Evolutionary conservation across 2,113 vertebrate species (phyloP).

Genomic region (Heterochromis multidens): DNA sequence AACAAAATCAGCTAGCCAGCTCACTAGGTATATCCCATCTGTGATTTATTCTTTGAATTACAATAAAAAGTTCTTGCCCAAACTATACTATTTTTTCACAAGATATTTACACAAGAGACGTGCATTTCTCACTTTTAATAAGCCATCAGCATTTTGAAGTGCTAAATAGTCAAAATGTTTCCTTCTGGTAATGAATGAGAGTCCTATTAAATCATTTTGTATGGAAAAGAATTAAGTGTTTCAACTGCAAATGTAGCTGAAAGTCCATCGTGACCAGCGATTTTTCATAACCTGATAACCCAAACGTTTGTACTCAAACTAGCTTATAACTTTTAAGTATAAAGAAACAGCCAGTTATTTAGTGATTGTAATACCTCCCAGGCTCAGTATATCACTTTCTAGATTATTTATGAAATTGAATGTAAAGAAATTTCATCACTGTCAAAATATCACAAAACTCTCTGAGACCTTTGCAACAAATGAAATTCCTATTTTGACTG

Average conservation of each 20-base stretch:
- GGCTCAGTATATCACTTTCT: neutral
- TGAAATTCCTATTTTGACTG: neutral
- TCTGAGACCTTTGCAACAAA: neutral
- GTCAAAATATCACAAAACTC: neutral
- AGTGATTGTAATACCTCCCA: neutral
- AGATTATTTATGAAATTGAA: neutral
- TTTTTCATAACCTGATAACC: neutral
- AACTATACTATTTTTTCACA: neutral
- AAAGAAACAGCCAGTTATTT: neutral
- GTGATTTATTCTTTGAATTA: conserved; percentile 71
- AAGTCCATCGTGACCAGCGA: too few species aligned
- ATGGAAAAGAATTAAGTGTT: too few species aligned
- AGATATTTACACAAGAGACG: neutral
- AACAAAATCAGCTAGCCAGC: conserved; percentile 88
- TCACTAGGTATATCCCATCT: conserved; percentile 74
- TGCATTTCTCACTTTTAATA: neutral
- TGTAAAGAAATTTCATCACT: neutral
- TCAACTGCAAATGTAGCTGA: too few species aligned
- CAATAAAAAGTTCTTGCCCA: neutral
- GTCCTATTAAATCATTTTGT: too few species aligned
- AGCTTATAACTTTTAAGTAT: neutral
- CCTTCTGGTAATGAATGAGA: too few species aligned
- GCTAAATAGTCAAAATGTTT: neutral
- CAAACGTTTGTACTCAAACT: neutral
- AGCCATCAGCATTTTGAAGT: neutral